Conservation (phyloP, 2,113 vertebrate genomes). For the Kryptolebias marmoratus region DNA sequence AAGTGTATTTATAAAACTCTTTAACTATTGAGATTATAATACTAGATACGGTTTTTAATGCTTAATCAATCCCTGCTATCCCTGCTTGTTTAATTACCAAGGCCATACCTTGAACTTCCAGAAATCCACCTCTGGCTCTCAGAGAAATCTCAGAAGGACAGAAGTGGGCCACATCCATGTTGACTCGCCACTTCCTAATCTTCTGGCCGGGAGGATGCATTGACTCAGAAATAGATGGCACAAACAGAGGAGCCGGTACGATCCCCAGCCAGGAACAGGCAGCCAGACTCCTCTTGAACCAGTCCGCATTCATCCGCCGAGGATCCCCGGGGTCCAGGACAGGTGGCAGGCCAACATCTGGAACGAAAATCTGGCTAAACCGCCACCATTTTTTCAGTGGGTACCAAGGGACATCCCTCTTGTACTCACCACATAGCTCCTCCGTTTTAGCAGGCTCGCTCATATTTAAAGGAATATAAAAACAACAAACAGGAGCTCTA, state of each 20-base stretch:
- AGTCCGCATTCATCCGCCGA: constrained; percentile 66
- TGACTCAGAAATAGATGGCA: constrained; percentile 50
- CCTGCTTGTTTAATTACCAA: constrained; percentile 38
- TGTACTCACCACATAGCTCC: constrained; percentile 25
- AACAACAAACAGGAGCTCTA: background rate
- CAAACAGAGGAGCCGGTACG: constrained; percentile 48
- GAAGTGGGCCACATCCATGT: constrained; percentile 81
- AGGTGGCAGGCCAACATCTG: constrained; percentile 69
- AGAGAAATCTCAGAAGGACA: constrained; percentile 75
- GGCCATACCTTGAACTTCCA: constrained; percentile 78
- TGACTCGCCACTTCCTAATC: constrained; percentile 73
- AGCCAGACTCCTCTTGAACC: constrained; percentile 62
- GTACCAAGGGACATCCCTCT: constrained; percentile 42
- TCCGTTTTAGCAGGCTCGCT: constrained; percentile 48
- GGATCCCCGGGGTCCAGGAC: constrained; percentile 60
- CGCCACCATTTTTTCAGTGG: constrained; percentile 65
- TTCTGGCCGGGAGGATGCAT: constrained; percentile 37
- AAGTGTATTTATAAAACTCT: constrained; percentile 45
- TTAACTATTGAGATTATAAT: constrained; percentile 29
- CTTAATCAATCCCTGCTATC: constrained; percentile 9
- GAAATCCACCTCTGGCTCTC: constrained; percentile 66
- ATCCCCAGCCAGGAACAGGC: constrained; percentile 66
- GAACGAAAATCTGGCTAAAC: constrained; percentile 59
- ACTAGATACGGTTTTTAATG: constrained; percentile 22
- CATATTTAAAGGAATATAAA: constrained; percentile 43